Evolutionary conservation across 1,140 invertebrate species (phyloP), one percentile per base, ranked within the genome.

Genomic region (Dufourea novaeangliae): DNA sequence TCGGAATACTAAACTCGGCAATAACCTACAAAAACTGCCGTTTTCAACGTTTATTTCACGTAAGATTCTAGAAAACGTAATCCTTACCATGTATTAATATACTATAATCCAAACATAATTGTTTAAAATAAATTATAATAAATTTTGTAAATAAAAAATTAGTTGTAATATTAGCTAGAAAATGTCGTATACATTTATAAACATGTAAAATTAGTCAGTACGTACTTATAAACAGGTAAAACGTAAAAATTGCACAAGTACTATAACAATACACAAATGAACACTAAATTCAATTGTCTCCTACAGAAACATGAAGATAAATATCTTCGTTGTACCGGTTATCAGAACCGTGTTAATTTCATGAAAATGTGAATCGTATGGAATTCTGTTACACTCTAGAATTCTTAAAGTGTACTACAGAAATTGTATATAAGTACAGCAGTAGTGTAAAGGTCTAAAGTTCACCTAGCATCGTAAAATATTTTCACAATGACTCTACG

Each of bases 401-500:
- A 54, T 41, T 73, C 34, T 11, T 57, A 39, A 11, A 32, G n/a
- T 7, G 27, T 29, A 6, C 11, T 54, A 63, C 20, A 50, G 27
- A 17, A 54, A 39, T 44, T 52, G 44, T 34, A 70, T 66, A 83
- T 82, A 39, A 83, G 73, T 71, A 27, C 7, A 54, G 10, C 50
- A 14, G n/a, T n/a, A 8, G 10, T 54, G 41, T 66, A 62, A 12
- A 29, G 7, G 3, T 27, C 25, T 25, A 46, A 59, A 27, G 17
- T 68, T 22, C 46, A 41, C 7, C 12, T 11, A n/a, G 22, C 0
- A 2, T 32, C n/a, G 37, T 46, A 4, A 37, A 67, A 68, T 4
- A 2, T 32, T 54, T 44, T 8, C 14, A n/a, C 20, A 17, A 25
- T 8, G 22, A 34, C 6, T 3, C 4, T 6, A 25, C 1, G 11